These are phyloP conservation scores for Tapirus terrestris DNA, from an alignment of 2,113 vertebrate genomes.

Conservation along the genomic window DNA sequence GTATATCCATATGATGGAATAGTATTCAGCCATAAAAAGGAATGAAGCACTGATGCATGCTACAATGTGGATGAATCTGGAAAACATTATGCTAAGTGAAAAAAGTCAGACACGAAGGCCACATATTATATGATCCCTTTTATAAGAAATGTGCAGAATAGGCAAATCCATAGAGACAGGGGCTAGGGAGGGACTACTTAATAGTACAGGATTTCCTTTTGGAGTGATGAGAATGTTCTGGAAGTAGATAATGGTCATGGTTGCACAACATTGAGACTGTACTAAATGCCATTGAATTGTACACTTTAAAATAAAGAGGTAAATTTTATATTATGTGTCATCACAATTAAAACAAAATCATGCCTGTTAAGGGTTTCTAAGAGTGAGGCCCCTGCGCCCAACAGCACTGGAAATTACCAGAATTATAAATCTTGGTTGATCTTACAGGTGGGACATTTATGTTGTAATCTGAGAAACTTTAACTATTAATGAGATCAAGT, in stretches of 20 bases:
- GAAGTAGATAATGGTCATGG: neutral
- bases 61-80: neutral
- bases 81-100: neutral
- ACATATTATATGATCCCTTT: accelerated
- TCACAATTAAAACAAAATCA: neutral
- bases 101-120: neutral
- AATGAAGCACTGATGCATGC: accelerated
- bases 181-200: too few relatives aligned
- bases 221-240: neutral
- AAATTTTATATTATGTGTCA: neutral
- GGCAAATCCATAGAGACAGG: neutral
- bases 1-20: accelerated
- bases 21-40: neutral
- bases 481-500: neutral
- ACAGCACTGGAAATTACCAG: neutral
- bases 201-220: neutral
- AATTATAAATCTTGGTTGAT: neutral
- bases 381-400: neutral
- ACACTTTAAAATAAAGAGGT: neutral
- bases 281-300: neutral
- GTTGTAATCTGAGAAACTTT: neutral
- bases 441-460: neutral
- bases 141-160: too few relatives aligned
- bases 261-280: neutral
- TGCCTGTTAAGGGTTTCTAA: neutral